Conservation (phyloP, 2,888 invertebrate species). For the Folsomia manolachei region DNA sequence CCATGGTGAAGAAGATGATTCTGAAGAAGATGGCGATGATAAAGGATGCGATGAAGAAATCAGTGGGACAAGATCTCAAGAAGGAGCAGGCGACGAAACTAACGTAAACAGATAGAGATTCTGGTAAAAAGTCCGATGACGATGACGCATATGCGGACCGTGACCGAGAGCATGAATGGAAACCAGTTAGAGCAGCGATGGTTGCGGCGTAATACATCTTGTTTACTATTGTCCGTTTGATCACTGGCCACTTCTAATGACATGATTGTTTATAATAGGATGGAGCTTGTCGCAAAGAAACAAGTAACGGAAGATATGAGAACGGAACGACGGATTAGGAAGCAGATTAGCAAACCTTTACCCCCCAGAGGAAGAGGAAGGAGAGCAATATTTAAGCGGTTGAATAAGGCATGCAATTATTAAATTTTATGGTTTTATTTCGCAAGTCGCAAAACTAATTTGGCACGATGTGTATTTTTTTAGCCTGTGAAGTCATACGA, state of each 20-base stretch:
- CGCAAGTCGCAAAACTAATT: not conserved
- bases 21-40: not conserved
- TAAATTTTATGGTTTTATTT: not conserved
- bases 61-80: not conserved
- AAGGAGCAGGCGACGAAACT: not conserved
- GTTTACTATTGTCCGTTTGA: too few relatives aligned
- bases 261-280: too few relatives aligned
- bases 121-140: constrained; percentile 2
- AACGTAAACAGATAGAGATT: not conserved
- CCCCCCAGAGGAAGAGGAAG: constrained; percentile 13
- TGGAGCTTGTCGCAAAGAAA: constrained; percentile 19
- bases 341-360: constrained; percentile 4
- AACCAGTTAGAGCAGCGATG: constrained; percentile 8
- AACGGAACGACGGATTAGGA: constrained; percentile 6
- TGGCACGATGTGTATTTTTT: not conserved
- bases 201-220: constrained; percentile 17
- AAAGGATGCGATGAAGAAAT: not conserved
- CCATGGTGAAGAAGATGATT: not conserved
- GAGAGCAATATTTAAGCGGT: constrained; percentile 5
- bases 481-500: constrained; percentile 9
- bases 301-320: constrained; percentile 16
- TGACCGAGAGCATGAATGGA: constrained; percentile 1
- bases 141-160: not conserved
- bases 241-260: too few relatives aligned
- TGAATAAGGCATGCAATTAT: constrained; percentile 13